phyloP scores from a whole-genome alignment of 2,113 vertebrate species.

The Nycticebus coucang region DNA sequence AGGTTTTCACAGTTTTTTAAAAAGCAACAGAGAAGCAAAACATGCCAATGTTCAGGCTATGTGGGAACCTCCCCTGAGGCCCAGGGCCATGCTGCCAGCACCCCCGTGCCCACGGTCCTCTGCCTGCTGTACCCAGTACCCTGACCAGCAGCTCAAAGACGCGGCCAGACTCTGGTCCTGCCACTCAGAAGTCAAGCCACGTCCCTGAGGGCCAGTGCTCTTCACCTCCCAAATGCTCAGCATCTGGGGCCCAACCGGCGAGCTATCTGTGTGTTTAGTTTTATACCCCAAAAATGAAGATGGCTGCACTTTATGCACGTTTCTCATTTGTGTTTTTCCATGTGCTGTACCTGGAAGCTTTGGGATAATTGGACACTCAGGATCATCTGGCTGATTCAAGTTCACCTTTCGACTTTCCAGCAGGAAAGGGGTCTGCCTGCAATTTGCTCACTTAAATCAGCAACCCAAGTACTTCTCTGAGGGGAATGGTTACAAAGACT shows the following conservation, averaged over 20 bases:
- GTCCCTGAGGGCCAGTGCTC: rapidly evolving
- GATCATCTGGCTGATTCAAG: background rate
- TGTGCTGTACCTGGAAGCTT: background rate
- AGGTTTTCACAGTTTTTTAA: background rate
- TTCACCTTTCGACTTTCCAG: background rate
- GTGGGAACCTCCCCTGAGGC: background rate
- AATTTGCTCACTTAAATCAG: constrained; percentile 26
- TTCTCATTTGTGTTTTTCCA: background rate
- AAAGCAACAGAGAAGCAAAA: background rate
- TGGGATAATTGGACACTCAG: background rate
- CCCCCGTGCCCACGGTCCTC: background rate
- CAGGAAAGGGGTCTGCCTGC: background rate
- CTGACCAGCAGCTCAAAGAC: background rate
- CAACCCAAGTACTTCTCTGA: background rate
- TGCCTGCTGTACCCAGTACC: rapidly evolving
- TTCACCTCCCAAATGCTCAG: background rate
- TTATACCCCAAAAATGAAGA: too few species aligned
- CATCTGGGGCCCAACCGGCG: rapidly evolving
- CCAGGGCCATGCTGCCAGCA: background rate
- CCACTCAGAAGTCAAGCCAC: rapidly evolving
- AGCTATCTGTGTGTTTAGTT: rapidly evolving
- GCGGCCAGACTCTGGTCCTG: rapidly evolving
- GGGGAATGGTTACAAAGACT: background rate
- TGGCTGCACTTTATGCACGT: rapidly evolving
- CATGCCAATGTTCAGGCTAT: background rate